Percentiles rank a stretch among this genome's conserved stretches.
Conservation (phyloP, 2,113 vertebrate species). For the Hemiscyllium ocellatum region DNA sequence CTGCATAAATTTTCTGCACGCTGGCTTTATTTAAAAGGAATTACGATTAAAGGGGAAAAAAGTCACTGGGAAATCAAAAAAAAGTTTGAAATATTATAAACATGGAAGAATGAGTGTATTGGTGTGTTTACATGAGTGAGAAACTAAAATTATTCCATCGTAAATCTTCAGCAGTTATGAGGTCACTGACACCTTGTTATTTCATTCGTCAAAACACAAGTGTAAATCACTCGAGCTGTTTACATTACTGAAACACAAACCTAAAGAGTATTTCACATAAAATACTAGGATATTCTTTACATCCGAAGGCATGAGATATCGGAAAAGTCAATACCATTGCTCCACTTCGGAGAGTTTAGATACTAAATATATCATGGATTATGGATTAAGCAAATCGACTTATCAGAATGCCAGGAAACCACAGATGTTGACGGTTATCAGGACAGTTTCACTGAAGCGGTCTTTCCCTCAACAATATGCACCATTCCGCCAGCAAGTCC, state of each 20-base stretch:
- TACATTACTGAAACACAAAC: background rate
- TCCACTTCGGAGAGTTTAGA: background rate
- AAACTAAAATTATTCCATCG: background rate
- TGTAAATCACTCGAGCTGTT: background rate
- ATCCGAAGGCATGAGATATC: background rate
- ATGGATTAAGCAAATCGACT: conserved; percentile 23
- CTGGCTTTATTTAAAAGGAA: background rate
- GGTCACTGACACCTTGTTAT: conserved; percentile 7
- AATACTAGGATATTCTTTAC: background rate
- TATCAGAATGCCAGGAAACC: background rate
- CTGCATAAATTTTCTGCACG: background rate
- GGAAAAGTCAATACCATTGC: background rate
- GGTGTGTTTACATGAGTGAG: background rate
- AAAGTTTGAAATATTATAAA: background rate
- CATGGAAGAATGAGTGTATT: background rate
- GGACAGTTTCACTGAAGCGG: background rate
- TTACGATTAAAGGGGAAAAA: background rate
- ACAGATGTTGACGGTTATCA: background rate
- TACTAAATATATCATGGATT: conserved; percentile 28
- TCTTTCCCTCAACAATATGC: background rate
- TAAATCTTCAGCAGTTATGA: background rate
- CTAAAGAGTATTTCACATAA: background rate
- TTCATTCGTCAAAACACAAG: background rate
- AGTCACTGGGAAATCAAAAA: background rate
- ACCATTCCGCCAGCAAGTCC: background rate